Evolutionary conservation across 1,140 invertebrate species (phyloP).

Genomic region (Octopus sinensis): DNA sequence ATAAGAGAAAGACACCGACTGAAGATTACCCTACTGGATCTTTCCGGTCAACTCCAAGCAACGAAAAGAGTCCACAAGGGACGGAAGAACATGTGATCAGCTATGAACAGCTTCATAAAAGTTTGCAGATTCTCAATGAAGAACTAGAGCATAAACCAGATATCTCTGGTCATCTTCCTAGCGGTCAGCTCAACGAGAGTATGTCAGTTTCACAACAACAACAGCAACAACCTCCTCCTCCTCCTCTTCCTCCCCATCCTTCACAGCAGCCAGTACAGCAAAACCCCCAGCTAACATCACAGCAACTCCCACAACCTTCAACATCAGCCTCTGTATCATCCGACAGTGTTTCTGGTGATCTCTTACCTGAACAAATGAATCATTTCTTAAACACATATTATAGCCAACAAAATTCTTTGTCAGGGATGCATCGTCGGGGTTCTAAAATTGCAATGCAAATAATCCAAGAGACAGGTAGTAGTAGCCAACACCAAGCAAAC

Average conservation of each 20-base stretch:
- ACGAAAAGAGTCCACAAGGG: conserved; percentile 11
- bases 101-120: conserved; percentile 29
- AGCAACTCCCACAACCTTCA: neutral
- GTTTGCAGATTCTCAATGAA: conserved; percentile 22
- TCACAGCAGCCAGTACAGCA: neutral
- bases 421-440: neutral
- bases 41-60: conserved; percentile 14
- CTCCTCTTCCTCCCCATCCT: neutral
- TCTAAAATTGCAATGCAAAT: conserved; percentile 5
- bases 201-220: neutral
- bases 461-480: neutral
- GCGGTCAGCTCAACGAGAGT: neutral
- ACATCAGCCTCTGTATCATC: conserved; percentile 7
- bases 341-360: neutral
- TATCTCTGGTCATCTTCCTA: neutral
- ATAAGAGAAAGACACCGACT: neutral
- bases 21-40: conserved; percentile 12
- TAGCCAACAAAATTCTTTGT: neutral
- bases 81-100: neutral
- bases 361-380: neutral
- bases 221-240: neutral
- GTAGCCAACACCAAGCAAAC: conserved; percentile 1
- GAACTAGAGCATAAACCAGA: neutral
- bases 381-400: conserved; percentile 10
- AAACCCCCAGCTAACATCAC: neutral